Evolutionary conservation across 1,140 invertebrate genomes (phyloP).

Genomic region (Drosophila orena): DNA sequence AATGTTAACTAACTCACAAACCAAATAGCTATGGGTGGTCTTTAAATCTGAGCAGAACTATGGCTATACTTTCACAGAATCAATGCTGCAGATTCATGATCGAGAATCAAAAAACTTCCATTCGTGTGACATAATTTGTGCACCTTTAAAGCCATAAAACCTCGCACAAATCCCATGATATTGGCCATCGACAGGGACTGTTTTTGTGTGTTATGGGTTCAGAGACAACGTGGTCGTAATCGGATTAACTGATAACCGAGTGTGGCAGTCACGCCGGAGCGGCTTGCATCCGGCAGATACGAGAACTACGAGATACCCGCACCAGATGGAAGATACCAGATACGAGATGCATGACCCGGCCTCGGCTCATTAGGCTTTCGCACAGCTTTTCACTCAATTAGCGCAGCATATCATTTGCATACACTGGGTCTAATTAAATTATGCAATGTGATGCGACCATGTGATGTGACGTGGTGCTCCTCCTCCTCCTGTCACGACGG

Average conservation of each 20-base stretch:
- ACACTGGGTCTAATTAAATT: conserved; percentile 65
- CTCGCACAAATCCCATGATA: neutral
- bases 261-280: conserved; percentile 29
- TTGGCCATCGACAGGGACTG: conserved; percentile 25
- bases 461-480: neutral
- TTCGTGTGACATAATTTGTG: neutral
- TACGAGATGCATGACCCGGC: conserved; percentile 36
- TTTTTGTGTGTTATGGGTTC: conserved; percentile 22
- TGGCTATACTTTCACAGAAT: too few relatives aligned
- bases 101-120: neutral
- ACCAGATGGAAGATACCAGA: conserved; percentile 21
- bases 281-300: conserved; percentile 29
- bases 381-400: conserved; percentile 71
- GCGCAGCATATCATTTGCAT: conserved; percentile 75
- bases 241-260: conserved; percentile 45
- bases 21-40: too few relatives aligned
- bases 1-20: neutral
- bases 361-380: conserved; percentile 44
- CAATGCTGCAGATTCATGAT: too few relatives aligned
- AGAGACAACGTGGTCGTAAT: conserved; percentile 31
- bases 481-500: conserved; percentile 7
- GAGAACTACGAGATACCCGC: too few relatives aligned
- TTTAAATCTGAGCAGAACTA: neutral
- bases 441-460: conserved; percentile 14
- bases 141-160: conserved; percentile 4